A percentile compares a stretch with the other conserved stretches of the same genome.
Evolutionary conservation across 2,113 vertebrate species (phyloP).

Genomic region (Fukomys damarensis): DNA sequence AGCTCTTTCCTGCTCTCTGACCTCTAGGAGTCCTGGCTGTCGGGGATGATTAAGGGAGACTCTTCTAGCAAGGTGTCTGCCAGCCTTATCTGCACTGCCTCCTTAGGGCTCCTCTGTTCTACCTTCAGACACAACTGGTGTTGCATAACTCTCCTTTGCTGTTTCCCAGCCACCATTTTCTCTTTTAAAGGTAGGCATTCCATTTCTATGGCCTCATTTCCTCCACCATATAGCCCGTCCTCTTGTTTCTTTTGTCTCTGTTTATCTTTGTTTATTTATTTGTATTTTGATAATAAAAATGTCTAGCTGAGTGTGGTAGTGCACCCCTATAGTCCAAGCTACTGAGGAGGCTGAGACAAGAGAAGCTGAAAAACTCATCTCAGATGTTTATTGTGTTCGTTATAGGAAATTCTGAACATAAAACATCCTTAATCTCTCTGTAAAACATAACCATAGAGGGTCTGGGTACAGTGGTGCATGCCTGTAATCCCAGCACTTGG

Average conservation of each 20-base stretch:
- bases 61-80: neutral
- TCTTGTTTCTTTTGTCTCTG: neutral
- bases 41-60: neutral
- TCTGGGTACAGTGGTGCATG: neutral
- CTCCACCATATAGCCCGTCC: neutral
- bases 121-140: neutral
- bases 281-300: neutral
- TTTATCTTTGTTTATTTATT: neutral
- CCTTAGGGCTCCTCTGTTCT: neutral
- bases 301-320: neutral
- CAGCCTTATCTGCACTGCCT: neutral
- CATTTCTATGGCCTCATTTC: neutral
- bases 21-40: neutral
- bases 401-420: neutral
- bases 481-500: neutral
- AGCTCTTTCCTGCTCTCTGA: neutral
- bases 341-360: neutral
- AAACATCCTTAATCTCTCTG: neutral
- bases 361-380: neutral
- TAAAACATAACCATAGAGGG: neutral
- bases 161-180: neutral
- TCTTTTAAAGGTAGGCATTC: neutral
- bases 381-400: neutral
- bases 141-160: neutral
- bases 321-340: neutral